Evolutionary conservation across 2,888 invertebrate genomes (phyloP).

Genomic region (Mythimna vitellina): DNA sequence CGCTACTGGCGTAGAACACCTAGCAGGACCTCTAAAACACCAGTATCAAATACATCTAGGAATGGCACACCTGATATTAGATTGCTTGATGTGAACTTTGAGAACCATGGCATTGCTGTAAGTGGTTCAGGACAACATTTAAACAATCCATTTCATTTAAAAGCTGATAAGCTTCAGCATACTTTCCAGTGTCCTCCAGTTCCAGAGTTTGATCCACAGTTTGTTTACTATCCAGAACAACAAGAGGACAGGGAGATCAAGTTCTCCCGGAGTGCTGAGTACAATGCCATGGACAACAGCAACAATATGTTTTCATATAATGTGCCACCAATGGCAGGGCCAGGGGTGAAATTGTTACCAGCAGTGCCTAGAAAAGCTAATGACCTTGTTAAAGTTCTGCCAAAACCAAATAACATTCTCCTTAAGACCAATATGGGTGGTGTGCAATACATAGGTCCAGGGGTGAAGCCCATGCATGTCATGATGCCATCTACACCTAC

Average conservation of each 20-base stretch:
- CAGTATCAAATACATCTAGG: constrained; percentile 76
- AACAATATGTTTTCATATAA: constrained; percentile 68
- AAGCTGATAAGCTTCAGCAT: constrained; percentile 81
- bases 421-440: constrained; percentile 83
- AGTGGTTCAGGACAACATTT: constrained; percentile 71
- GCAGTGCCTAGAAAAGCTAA: constrained; percentile 72
- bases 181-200: constrained; percentile 73
- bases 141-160: constrained; percentile 74
- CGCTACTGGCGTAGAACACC: constrained; percentile 85
- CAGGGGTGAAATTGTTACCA: constrained; percentile 74
- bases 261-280: constrained; percentile 86
- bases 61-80: constrained; percentile 80
- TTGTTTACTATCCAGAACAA: constrained; percentile 81
- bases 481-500: constrained; percentile 81
- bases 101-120: constrained; percentile 70
- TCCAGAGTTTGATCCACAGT: constrained; percentile 81
- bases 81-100: constrained; percentile 80
- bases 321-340: constrained; percentile 71
- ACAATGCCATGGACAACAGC: constrained; percentile 77
- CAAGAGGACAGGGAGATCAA: constrained; percentile 85
- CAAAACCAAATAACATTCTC: constrained; percentile 83
- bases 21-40: constrained; percentile 78
- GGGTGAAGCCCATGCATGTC: constrained; percentile 82
- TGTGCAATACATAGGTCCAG: constrained; percentile 80
- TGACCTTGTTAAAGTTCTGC: constrained; percentile 81